Evolutionary conservation across 2,113 vertebrate genomes (phyloP).

Genomic region (Myiopsitta monachus): DNA sequence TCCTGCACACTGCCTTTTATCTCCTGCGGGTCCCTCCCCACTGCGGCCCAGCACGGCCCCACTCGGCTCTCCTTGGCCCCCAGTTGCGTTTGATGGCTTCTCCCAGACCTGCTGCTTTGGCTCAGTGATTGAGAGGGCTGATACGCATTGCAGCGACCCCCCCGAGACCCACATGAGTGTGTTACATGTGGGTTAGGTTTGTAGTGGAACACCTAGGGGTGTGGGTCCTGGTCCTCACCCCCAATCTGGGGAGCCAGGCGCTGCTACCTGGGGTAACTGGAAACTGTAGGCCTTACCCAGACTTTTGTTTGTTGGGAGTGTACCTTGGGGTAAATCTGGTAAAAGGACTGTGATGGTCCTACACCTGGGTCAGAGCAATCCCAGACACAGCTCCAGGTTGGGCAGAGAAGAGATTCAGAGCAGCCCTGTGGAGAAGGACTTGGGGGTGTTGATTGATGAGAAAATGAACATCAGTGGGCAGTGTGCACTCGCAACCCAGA

Average conservation of each 20-base stretch:
- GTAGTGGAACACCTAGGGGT: fast-evolving
- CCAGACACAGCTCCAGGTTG: no score
- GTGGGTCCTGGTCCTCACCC: not conserved
- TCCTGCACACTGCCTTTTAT: conserved; percentile 32
- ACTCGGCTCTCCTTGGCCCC: not conserved
- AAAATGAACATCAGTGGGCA: no score
- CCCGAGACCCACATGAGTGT: fast-evolving
- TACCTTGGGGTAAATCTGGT: not conserved
- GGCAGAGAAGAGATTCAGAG: no score
- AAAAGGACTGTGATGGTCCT: no score
- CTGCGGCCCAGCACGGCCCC: not conserved
- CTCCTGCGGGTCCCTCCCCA: conserved; percentile 10
- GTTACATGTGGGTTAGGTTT: not conserved
- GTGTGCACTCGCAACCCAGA: no score
- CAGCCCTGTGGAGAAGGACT: no score
- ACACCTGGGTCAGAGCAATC: no score
- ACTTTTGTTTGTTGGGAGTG: fast-evolving
- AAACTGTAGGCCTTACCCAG: not conserved
- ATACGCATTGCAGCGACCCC: not conserved
- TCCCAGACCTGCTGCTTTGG: not conserved
- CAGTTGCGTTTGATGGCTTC: not conserved
- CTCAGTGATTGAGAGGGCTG: not conserved
- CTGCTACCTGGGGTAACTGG: not conserved
- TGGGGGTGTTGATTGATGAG: no score
- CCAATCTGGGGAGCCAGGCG: fast-evolving